Evolutionary conservation across 2,888 invertebrate genomes (phyloP).

Genomic region (Osmoderma eremita): DNA sequence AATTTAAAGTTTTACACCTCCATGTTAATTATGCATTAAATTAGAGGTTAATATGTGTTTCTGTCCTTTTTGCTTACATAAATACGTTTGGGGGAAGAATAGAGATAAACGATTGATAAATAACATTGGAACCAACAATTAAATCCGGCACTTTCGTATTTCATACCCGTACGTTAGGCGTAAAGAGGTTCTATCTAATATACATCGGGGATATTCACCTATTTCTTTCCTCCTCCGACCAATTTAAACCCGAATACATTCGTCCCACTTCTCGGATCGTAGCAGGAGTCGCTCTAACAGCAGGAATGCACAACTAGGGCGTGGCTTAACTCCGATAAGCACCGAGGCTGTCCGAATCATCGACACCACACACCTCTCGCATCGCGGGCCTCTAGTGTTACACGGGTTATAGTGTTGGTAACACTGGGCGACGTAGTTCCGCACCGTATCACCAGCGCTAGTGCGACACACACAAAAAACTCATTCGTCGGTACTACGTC

Average conservation of each 20-base stretch:
- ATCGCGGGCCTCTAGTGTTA: constrained; percentile 47
- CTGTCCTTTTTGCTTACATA: not conserved
- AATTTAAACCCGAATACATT: not conserved
- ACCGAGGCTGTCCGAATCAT: constrained; percentile 47
- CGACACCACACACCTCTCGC: constrained; percentile 45
- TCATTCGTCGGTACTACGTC: constrained; percentile 40
- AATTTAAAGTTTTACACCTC: too few species aligned
- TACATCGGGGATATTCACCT: constrained; percentile 30
- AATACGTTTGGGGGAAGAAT: not conserved
- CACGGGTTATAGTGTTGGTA: constrained; percentile 50
- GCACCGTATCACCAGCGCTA: not conserved
- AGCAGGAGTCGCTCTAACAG: constrained; percentile 28
- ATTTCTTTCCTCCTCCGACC: constrained; percentile 13
- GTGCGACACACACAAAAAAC: constrained; percentile 40
- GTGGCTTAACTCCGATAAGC: constrained; percentile 43
- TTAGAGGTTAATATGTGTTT: not conserved
- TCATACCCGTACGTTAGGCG: too few species aligned
- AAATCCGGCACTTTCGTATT: constrained; percentile 42
- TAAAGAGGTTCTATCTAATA: too few species aligned
- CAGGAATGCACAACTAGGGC: constrained; percentile 46
- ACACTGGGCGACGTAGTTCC: constrained; percentile 44
- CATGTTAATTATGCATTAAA: too few species aligned
- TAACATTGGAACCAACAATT: constrained; percentile 38
- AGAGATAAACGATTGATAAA: constrained; percentile 4
- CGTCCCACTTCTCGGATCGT: constrained; percentile 4